phyloP scores from a whole-genome alignment of 2,113 vertebrate species.

The Mormyrus lacerda region DNA sequence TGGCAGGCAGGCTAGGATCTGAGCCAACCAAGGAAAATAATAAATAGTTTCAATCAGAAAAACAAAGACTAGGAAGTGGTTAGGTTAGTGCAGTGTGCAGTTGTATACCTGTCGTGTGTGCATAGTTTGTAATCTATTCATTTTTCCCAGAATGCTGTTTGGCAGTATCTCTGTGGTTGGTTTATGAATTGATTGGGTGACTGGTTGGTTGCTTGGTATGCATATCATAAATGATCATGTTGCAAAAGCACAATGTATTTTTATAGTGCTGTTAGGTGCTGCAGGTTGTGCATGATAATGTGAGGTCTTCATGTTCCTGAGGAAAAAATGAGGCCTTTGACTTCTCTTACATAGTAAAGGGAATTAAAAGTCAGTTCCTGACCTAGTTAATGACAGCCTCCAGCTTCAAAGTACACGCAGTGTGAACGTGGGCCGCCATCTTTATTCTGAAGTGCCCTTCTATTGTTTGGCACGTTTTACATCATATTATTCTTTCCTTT shows the following conservation, averaged over 20 bases:
- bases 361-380: slow-evolving; percentile 49
- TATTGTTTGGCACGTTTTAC: neutral
- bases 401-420: slow-evolving; percentile 16
- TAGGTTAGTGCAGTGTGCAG: neutral
- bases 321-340: neutral
- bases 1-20: neutral
- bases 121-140: neutral
- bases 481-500: neutral
- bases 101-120: neutral
- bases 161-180: neutral
- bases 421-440: neutral
- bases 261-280: neutral
- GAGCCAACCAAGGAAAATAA: neutral
- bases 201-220: neutral
- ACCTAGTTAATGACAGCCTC: slow-evolving; percentile 44
- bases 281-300: neutral
- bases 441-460: neutral
- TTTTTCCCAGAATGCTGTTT: neutral
- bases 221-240: neutral
- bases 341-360: slow-evolving; percentile 37
- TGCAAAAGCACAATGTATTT: neutral
- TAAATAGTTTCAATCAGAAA: neutral
- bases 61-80: neutral
- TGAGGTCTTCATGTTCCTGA: neutral
- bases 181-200: neutral